These are phyloP conservation scores for Chironex yamaguchii DNA, from an alignment of 30 jellyfish, hydroid and myxozoan genomes.

Conservation along the genomic window DNA sequence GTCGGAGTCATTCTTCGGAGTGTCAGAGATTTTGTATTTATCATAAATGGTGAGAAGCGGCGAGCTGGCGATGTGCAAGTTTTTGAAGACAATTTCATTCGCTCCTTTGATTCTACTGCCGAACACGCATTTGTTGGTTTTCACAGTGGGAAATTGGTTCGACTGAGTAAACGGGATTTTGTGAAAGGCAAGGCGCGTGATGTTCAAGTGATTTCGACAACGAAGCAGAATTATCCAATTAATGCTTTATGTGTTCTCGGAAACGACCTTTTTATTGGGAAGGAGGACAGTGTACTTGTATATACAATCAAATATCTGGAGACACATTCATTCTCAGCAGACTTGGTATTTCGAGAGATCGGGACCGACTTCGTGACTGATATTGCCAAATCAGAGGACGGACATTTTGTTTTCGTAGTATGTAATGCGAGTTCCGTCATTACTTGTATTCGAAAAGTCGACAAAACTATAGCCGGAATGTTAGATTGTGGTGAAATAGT, in stretches of 20 bases:
- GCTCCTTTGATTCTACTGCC: constrained; percentile 59
- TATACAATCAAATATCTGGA: constrained; percentile 37
- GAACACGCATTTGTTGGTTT: constrained; percentile 75
- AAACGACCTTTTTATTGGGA: background rate
- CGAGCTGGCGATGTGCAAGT: constrained; percentile 23
- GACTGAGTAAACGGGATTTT: constrained; percentile 61
- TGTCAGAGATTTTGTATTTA: constrained; percentile 65
- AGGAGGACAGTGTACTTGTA: background rate
- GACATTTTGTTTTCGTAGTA: constrained; percentile 40
- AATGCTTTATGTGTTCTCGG: constrained; percentile 50
- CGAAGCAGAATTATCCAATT: constrained; percentile 49
- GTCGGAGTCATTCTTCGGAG: constrained; percentile 84
- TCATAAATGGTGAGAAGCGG: constrained; percentile 51
- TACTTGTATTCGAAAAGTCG: background rate
- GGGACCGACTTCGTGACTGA: constrained; percentile 35
- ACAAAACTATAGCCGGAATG: constrained; percentile 15
- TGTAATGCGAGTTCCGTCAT: constrained; percentile 64
- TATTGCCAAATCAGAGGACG: constrained; percentile 58
- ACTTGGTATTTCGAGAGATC: background rate
- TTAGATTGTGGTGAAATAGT: constrained; percentile 64
- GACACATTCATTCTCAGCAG: background rate
- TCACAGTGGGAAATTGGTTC: constrained; percentile 61
- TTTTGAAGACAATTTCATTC: constrained; percentile 45
- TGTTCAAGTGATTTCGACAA: background rate
- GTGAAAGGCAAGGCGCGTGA: constrained; percentile 66